Percentiles rank a stretch among this genome's conserved stretches.
phyloP scores from a whole-genome alignment of 2,888 invertebrate species.

The Microctonus aethiopoides region DNA sequence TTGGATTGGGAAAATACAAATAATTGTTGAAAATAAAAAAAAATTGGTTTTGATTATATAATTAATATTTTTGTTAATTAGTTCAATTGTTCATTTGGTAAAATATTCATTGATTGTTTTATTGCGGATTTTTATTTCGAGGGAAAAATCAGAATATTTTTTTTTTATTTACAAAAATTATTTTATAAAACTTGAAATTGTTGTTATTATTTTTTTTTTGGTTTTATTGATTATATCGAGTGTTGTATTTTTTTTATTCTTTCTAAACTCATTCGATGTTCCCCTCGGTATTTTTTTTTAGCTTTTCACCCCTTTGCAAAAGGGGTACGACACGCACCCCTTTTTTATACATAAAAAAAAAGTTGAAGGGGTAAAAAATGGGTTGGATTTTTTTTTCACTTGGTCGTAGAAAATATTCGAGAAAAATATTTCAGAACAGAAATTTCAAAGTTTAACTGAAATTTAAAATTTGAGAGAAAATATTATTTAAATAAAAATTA shows the following conservation, averaged over 20 bases:
- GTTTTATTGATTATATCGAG: background rate
- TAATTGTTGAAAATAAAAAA: no score
- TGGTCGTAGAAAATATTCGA: slow-evolving; percentile 30
- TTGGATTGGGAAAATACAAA: no score
- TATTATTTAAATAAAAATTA: no score
- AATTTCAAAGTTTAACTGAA: background rate
- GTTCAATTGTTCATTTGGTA: no score
- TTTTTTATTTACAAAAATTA: no score
- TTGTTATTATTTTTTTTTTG: background rate
- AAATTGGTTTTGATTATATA: no score
- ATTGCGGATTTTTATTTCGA: no score
- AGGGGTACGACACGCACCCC: slow-evolving; percentile 39
- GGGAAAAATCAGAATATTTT: no score
- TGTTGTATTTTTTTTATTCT: slow-evolving; percentile 6
- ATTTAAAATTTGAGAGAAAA: no score
- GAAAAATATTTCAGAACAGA: background rate
- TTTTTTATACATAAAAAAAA: slow-evolving; percentile 36
- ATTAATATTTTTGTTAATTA: no score
- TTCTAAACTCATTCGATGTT: background rate
- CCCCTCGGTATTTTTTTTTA: slow-evolving; percentile 28
- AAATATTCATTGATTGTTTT: no score
- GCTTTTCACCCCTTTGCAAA: slow-evolving; percentile 33
- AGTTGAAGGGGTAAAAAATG: background rate
- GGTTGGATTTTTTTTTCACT: slow-evolving; percentile 35
- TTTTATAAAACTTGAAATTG: no score